Base-by-base conservation (phyloP, 1,140 invertebrate species). In the Carposina sasakii region DNA sequence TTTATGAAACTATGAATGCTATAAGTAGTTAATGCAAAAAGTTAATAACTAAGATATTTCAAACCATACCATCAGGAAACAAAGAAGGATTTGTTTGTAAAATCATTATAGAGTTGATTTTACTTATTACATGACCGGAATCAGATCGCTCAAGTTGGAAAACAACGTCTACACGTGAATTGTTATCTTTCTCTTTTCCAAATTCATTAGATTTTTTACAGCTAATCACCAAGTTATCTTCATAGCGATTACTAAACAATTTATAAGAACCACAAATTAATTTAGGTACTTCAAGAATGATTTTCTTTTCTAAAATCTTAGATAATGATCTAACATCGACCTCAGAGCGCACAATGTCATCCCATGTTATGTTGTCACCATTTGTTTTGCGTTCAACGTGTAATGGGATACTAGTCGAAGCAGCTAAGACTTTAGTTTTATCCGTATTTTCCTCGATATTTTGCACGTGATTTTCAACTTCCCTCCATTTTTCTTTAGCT, bases 401-500 rank as follows among this genome's bases (percentile, higher is more conserved):
- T 15, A 76, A 40, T 19, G 76, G 69, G 17, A 71, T 73, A 28
- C 68, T 76, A 0, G 60, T 55, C 4, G 64, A 71, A 1, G 62
- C 70, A 3, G 71, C 64, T 26, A 79, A 42, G n/a, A 70, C 52
- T 40, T 73, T 71, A 26, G 48, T 49, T 17, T 60, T 23, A 33
- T 48, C 39, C 5, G 50, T 24, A 10, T 41, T 45, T 13, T 53
- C 23, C 24, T 46, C 22, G n/a, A n/a, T n/a, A n/a, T n/a, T n/a
- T 8, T 21, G 17, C 19, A 41, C 19, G 17, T 46, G 23, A 6
- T 54, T 37, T 21, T 55, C 54, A 1, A 62, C 60, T 57, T 75
- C 65, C 24, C 37, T 67, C 81, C 81, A 82, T 50, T 78, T 82
- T 28, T 76, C 62, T 50, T 71, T 82, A 12, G 67, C 76, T 59